phyloP scores from a whole-genome alignment of 1,140 invertebrate genomes.

The Formica exsecta region DNA sequence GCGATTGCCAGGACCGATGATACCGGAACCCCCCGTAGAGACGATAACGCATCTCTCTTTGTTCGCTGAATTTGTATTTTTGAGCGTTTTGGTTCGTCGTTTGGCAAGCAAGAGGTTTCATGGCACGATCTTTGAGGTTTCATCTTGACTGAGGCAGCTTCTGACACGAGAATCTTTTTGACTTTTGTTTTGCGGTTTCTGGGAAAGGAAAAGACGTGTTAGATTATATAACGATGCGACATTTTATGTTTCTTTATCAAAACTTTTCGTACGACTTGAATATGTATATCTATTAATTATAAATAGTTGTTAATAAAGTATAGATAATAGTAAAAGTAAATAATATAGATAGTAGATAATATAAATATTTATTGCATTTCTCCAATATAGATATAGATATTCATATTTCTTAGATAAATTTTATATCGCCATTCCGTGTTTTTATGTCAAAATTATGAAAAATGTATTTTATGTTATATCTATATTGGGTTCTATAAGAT shows the following conservation, averaged over 20 bases:
- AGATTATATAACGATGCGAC: neutral
- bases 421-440: too few relatives aligned
- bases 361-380: neutral
- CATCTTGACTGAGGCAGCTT: conserved; percentile 33
- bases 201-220: neutral
- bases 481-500: neutral
- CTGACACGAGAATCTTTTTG: conserved; percentile 29
- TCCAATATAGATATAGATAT: too few relatives aligned
- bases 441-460: neutral
- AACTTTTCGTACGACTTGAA: neutral
- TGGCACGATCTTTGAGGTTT: conserved; percentile 72
- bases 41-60: conserved; percentile 82
- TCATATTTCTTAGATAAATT: too few relatives aligned
- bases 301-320: too few relatives aligned
- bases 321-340: too few relatives aligned
- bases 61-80: conserved; percentile 83
- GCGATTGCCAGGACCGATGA: conserved; percentile 34
- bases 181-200: neutral
- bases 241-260: neutral
- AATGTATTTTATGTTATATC: neutral
- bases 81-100: conserved; percentile 73
- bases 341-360: neutral
- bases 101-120: conserved; percentile 80
- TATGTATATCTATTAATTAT: too few relatives aligned
- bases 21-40: conserved; percentile 75